Base-by-base conservation (phyloP, 2,888 invertebrate genomes). In the Malachius bipustulatus region DNA sequence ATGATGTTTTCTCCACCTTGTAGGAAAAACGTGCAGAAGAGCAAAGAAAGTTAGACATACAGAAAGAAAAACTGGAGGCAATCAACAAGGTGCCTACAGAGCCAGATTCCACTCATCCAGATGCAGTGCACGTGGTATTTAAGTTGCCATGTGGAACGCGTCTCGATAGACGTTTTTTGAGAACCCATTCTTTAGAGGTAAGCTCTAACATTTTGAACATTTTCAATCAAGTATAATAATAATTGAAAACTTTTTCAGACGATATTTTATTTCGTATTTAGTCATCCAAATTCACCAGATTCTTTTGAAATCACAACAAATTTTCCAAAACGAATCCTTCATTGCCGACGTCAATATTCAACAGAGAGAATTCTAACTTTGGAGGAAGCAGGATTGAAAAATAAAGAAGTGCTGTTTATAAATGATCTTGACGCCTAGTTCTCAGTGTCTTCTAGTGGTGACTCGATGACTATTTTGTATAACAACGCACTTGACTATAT, bases 231-330 rank as follows among this genome's bases (percentile, higher is more conserved):
- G 9, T 13, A 12, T 34, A 14, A 26, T 28, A n/a, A n/a, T n/a
- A n/a, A 14, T 14, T 30, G 31, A 36, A 35, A 46, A 38, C 44
- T 46, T 41, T 70, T 73, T 16, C 67, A 96, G 91, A 83, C 85
- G 57, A 73, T 98, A 42, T 91, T 90, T 65, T 82, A 89, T 63
- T 96, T 84, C 66, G 85, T 96, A 45, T 93, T 94, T 66, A 91
- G 93, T 57, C 90, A 96, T 65, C 88, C 90, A 3, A 77, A 81
- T 49, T 81, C 94, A 9, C 96, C 96, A 2, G 75, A 89, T 57
- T 79, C 82, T 57, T 96, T 96, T 59, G 90, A 94, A 67, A 89
- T 96, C 44, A 88, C 89, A 32, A 91, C 90, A 45, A 94, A 93
- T 66, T 96, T 89, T 61, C 96, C 96, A 1, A 85, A 89, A 57